phyloP scores from a whole-genome alignment of 2,888 invertebrate species.

The Hydriomena furcata region DNA sequence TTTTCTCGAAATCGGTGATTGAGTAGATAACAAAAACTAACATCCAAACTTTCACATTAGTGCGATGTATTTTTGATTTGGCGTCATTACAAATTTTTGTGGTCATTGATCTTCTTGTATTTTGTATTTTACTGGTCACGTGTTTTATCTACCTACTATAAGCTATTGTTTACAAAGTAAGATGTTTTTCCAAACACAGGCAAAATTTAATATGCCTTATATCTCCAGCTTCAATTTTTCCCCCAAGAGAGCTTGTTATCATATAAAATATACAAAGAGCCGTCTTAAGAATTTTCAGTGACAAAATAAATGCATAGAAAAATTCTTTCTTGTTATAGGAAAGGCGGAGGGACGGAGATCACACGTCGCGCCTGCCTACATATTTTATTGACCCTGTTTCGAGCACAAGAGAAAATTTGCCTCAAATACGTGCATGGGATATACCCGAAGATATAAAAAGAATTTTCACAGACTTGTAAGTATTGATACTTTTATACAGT shows the following conservation, averaged over 20 bases:
- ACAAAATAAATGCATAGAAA: conserved; percentile 79
- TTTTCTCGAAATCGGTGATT: no score
- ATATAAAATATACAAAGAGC: conserved; percentile 49
- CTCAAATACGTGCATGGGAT: conserved; percentile 52
- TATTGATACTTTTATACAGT: no score
- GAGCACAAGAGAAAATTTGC: conserved; percentile 40
- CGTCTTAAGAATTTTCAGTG: conserved; percentile 62
- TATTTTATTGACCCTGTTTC: conserved; percentile 75
- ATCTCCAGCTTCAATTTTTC: conserved; percentile 19
- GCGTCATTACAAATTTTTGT: no score
- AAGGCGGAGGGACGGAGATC: conserved; percentile 61
- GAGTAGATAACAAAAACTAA: no score
- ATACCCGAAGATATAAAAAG: conserved; percentile 17
- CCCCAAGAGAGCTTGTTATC: conserved; percentile 39
- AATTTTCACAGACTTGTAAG: no score
- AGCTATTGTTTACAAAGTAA: no score
- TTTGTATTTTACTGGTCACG: no score
- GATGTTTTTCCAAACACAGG: conserved; percentile 1
- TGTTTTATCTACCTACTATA: no score
- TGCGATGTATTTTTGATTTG: no score
- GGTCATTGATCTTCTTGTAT: no score
- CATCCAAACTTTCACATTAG: no score
- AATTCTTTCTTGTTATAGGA: conserved; percentile 81
- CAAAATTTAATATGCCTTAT: conserved; percentile 10
- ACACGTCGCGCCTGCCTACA: conserved; percentile 75